phyloP scores from a whole-genome alignment of 2,888 invertebrate species.

The Macrophya annulata region DNA sequence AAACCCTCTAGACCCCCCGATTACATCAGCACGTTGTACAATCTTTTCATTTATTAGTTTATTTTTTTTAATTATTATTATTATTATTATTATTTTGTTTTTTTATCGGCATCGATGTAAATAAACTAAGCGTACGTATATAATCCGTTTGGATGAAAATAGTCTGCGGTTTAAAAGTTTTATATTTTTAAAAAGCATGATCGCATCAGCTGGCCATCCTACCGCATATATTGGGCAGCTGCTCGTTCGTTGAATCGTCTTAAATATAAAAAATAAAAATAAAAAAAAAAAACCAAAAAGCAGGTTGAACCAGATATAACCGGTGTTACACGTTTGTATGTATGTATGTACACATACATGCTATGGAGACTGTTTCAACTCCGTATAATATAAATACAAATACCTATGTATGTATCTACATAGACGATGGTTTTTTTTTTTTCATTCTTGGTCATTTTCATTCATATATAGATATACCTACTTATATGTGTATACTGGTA shows the following conservation, averaged over 20 bases:
- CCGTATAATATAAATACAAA: not conserved
- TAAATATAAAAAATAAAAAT: too few species aligned
- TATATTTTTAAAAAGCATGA: not conserved
- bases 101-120: not conserved
- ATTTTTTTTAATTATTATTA: not conserved
- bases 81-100: too few species aligned
- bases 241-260: not conserved
- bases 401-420: not conserved
- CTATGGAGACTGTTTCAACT: conserved; percentile 12
- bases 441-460: not conserved
- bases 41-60: not conserved
- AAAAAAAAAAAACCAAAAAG: not conserved
- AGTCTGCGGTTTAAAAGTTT: not conserved
- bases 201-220: conserved; percentile 2
- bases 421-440: not conserved
- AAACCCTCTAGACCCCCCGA: not conserved
- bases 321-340: conserved; percentile 15
- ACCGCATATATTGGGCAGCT: not conserved
- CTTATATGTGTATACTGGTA: not conserved
- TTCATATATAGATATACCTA: not conserved
- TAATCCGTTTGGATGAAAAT: not conserved
- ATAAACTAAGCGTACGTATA: not conserved
- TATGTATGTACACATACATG: too few species aligned
- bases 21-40: not conserved
- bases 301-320: conserved; percentile 43